Conservation (phyloP, 1,140 invertebrate genomes). For the Bactericera cockerelli region DNA sequence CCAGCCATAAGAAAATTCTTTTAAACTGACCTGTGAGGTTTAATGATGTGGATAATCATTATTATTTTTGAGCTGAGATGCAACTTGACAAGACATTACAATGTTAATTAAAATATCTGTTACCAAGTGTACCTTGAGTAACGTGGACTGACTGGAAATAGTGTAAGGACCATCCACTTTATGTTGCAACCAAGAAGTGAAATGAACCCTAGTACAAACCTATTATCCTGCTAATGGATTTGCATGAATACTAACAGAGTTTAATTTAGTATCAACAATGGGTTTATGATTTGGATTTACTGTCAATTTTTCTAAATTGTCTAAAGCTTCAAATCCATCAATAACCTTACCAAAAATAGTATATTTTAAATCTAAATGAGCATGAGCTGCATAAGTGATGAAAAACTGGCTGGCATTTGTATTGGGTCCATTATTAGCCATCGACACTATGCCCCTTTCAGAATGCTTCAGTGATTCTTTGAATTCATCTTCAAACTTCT, state of each 20-base stretch:
- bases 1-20: no score
- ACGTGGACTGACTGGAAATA: no score
- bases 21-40: no score
- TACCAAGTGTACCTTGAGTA: no score
- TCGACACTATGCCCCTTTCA: constrained; percentile 75
- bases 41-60: no score
- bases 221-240: constrained; percentile 65
- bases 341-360: constrained; percentile 95
- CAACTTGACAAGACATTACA: no score
- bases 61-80: no score
- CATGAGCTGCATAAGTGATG: constrained; percentile 81
- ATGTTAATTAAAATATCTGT: no score
- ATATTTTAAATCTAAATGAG: constrained; percentile 94
- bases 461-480: constrained; percentile 88
- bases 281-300: constrained; percentile 84
- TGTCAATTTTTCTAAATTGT: constrained; percentile 88
- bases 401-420: constrained; percentile 99
- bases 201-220: no score
- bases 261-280: constrained; percentile 66
- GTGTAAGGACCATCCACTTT: no score
- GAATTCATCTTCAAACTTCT: constrained; percentile 92
- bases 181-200: no score
- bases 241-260: constrained; percentile 84
- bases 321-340: constrained; percentile 89
- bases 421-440: constrained; percentile 98